Evolutionary conservation across 1,140 invertebrate genomes (phyloP).

Genomic region (Drosophila biarmipes): DNA sequence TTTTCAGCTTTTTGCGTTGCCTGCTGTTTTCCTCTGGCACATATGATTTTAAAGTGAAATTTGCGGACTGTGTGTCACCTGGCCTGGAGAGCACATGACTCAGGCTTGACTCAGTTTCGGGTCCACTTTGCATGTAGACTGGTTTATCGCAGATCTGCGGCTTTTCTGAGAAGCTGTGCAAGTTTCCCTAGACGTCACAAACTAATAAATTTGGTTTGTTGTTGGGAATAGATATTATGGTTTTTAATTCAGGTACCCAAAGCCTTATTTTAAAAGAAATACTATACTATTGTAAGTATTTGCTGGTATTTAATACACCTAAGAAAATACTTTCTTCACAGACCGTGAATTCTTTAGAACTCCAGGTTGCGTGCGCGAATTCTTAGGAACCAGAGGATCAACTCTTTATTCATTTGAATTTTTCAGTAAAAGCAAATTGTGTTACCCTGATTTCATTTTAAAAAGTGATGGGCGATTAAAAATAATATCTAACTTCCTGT

Average conservation of each 20-base stretch:
- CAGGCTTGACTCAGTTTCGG: slow-evolving; percentile 34
- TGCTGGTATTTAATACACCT: too few relatives aligned
- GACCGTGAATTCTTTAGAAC: too few relatives aligned
- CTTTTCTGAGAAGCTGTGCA: slow-evolving; percentile 40
- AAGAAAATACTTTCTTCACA: too few relatives aligned
- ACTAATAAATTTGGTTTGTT: too few relatives aligned
- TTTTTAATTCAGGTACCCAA: too few relatives aligned
- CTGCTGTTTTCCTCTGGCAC: slow-evolving; percentile 37
- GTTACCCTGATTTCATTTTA: not conserved
- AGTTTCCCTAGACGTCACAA: slow-evolving; percentile 7
- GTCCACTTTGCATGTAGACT: slow-evolving; percentile 30
- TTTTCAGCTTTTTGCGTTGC: slow-evolving; percentile 1
- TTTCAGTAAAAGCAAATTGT: too few relatives aligned
- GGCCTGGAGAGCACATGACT: slow-evolving; percentile 27
- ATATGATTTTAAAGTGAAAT: slow-evolving; percentile 52
- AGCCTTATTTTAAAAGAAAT: too few relatives aligned
- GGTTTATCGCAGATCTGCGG: slow-evolving; percentile 21
- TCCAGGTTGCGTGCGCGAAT: too few relatives aligned
- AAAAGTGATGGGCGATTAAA: not conserved
- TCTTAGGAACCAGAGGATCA: too few relatives aligned
- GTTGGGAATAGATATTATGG: too few relatives aligned
- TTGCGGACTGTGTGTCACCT: slow-evolving; percentile 51
- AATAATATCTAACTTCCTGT: slow-evolving; percentile 8
- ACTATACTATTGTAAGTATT: too few relatives aligned
- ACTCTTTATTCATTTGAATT: too few relatives aligned